phyloP scores from a whole-genome alignment of 2,888 invertebrate genomes.

The Eudasyphora cyanicolor region DNA sequence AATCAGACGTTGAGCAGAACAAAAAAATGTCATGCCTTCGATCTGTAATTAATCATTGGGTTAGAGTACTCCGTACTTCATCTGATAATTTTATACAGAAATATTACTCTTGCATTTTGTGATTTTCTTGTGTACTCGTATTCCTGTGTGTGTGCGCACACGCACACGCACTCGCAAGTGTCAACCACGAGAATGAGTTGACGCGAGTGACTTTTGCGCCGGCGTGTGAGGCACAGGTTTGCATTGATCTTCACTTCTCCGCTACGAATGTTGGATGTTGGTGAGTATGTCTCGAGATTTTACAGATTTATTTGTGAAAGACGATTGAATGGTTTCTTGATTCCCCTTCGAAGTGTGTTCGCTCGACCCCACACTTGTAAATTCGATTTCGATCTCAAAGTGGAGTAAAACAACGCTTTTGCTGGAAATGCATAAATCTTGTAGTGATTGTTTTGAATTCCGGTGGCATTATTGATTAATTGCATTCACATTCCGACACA shows the following conservation, averaged over 20 bases:
- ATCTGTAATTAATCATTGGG: slow-evolving; percentile 69
- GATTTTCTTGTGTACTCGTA: background rate
- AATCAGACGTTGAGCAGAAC: slow-evolving; percentile 7
- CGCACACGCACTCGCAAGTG: background rate
- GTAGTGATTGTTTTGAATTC: slow-evolving; percentile 33
- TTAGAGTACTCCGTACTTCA: slow-evolving; percentile 45
- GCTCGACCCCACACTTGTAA: slow-evolving; percentile 48
- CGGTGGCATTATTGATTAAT: slow-evolving; percentile 63
- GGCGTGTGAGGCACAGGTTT: slow-evolving; percentile 23
- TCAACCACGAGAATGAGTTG: slow-evolving; percentile 6
- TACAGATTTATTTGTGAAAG: slow-evolving; percentile 5
- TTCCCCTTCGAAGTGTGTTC: background rate
- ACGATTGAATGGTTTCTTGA: background rate
- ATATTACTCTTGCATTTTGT: slow-evolving; percentile 52
- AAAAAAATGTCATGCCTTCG: slow-evolving; percentile 68
- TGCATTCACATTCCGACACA: slow-evolving; percentile 4
- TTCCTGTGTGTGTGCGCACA: background rate
- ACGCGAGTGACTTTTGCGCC: background rate
- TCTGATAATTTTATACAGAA: slow-evolving; percentile 58
- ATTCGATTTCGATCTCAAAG: slow-evolving; percentile 50
- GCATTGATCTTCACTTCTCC: slow-evolving; percentile 8
- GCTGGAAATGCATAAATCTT: background rate
- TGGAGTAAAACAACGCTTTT: background rate
- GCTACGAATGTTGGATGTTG: background rate
- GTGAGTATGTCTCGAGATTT: background rate